A percentile compares a stretch with the other conserved stretches of the same genome.
Conservation (phyloP, 2,888 invertebrate genomes). For the Pollenia angustigena region DNA sequence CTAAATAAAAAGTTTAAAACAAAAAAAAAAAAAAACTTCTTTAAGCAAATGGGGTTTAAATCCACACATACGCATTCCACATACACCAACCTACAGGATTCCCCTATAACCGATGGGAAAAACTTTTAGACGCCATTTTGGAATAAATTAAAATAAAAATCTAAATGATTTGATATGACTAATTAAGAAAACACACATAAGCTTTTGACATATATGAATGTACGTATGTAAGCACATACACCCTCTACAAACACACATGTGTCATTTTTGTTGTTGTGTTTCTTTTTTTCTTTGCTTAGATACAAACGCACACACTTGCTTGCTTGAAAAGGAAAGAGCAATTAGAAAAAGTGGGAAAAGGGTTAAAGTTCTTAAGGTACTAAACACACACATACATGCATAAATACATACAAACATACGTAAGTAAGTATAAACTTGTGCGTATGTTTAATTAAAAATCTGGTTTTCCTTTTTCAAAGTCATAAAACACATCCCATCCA, state of each 20-base stretch:
- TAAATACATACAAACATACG: too few relatives aligned
- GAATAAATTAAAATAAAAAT: constrained; percentile 70
- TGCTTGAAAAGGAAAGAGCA: constrained; percentile 36
- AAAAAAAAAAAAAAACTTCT: constrained; percentile 33
- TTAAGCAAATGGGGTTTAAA: constrained; percentile 47
- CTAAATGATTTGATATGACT: constrained; percentile 73
- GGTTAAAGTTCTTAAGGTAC: constrained; percentile 66
- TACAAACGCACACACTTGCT: constrained; percentile 3
- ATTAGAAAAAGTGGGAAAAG: constrained; percentile 36
- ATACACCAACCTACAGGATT: background rate
- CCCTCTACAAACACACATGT: constrained; percentile 17
- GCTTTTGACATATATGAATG: constrained; percentile 59
- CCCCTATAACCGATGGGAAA: constrained; percentile 51
- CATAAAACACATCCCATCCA: constrained; percentile 60
- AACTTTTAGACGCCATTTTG: constrained; percentile 73
- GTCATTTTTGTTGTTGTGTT: background rate
- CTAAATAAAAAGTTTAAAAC: constrained; percentile 15
- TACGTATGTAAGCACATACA: background rate
- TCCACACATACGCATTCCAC: constrained; percentile 1
- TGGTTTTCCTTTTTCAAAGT: constrained; percentile 49
- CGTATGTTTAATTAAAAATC: constrained; percentile 56
- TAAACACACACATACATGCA: background rate
- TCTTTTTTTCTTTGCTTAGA: constrained; percentile 7
- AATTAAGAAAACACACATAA: constrained; percentile 69
- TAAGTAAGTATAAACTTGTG: constrained; percentile 12